phyloP scores from a whole-genome alignment of 2,797 vertebrate species.

The Channallabes apus region DNA sequence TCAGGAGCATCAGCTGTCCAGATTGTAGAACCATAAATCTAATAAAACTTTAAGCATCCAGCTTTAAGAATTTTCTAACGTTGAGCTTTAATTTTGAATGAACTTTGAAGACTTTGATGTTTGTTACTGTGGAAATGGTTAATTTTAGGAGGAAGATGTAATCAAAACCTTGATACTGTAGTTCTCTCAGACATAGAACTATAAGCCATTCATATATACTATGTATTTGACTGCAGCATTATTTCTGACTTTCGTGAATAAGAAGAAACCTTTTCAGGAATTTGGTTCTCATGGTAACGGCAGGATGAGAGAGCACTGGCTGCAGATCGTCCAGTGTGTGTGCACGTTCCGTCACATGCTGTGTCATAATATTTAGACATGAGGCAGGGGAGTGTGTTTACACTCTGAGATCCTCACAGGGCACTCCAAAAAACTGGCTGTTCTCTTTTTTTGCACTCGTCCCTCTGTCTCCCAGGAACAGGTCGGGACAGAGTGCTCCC shows the following conservation, averaged over 20 bases:
- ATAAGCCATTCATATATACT: too few species aligned
- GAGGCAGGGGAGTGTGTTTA: conserved; percentile 71
- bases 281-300: not conserved
- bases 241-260: not conserved
- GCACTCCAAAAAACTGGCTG: conserved; percentile 33
- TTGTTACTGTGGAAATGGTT: not conserved
- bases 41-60: not conserved
- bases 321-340: conserved; percentile 50
- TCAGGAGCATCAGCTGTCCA: not conserved
- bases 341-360: conserved; percentile 66
- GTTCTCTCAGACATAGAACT: conserved; percentile 55
- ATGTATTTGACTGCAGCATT: not conserved
- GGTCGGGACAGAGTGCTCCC: not conserved
- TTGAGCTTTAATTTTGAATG: not conserved
- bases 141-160: not conserved
- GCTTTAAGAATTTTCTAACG: not conserved
- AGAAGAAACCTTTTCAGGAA: not conserved
- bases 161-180: conserved; percentile 18
- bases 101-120: not conserved
- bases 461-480: conserved; percentile 25
- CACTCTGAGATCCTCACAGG: conserved; percentile 53
- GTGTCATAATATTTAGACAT: conserved; percentile 80
- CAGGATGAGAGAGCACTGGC: conserved; percentile 54
- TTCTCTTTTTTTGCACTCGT: conserved; percentile 22
- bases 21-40: not conserved